These are phyloP conservation scores for Apamea anceps DNA, from an alignment of 2,888 invertebrate species.

Conservation along the genomic window DNA sequence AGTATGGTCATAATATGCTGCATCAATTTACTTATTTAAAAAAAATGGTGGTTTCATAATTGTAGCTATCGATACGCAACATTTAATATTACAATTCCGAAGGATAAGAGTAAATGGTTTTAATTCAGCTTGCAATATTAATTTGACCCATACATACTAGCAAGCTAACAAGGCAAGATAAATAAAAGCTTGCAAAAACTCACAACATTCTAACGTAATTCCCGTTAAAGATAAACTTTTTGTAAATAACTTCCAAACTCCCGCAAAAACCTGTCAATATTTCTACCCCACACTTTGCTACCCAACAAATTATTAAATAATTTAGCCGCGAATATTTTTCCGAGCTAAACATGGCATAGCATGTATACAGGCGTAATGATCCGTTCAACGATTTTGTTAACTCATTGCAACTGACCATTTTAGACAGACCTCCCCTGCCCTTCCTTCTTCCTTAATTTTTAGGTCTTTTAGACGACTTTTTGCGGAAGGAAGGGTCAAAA, in stretches of 20 bases:
- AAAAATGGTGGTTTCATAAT: too few relatives aligned
- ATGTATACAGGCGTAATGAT: slow-evolving; percentile 80
- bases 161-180: neutral
- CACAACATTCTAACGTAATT: neutral
- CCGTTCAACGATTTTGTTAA: slow-evolving; percentile 81
- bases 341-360: slow-evolving; percentile 73
- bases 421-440: slow-evolving; percentile 60
- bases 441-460: neutral
- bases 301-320: slow-evolving; percentile 61
- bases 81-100: neutral
- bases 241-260: neutral
- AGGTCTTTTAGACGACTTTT: neutral
- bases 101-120: neutral
- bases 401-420: slow-evolving; percentile 74
- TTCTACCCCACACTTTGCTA: slow-evolving; percentile 37
- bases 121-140: neutral
- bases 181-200: neutral
- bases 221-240: slow-evolving; percentile 17
- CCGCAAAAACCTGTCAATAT: slow-evolving; percentile 47
- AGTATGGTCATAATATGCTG: neutral
- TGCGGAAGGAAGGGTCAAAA: slow-evolving; percentile 44
- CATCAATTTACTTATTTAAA: neutral
- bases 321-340: slow-evolving; percentile 71
- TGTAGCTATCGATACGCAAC: too few relatives aligned
- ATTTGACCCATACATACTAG: neutral